Evolutionary conservation across 2,888 invertebrate genomes (phyloP), one percentile per base, ranked within the genome.

Genomic region (Drosophila ezoana): DNA sequence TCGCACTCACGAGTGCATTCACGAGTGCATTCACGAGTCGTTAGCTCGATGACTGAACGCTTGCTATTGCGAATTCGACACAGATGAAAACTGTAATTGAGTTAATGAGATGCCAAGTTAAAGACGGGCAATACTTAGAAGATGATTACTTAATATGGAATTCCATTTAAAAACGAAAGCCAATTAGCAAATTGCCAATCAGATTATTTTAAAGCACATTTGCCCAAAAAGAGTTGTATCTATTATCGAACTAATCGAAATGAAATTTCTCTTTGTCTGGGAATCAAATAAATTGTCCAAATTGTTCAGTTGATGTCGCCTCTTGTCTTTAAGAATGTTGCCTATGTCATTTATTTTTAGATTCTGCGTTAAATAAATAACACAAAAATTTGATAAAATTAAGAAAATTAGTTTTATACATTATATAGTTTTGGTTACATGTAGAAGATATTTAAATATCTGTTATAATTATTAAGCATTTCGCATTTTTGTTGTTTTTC

Each of bases 21-120:
- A 61, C 58, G 59, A 76, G 71, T 62, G 76, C 57, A 61, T 52
- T 75, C 45, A 40, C 44, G 57, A 54, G 20, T 76, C 78, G 63
- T 73, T 78, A 64, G 63, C 47, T 56, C 45, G 35, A 61, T 67
- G 68, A 78, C 41, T 67, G 14, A 47, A 51, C 59, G 56, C 44
- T 68, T 64, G 61, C n/a, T n/a, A 78, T 76, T 56, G 64, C 38
- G 23, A 40, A n/a, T 40, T 13, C 49, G 47, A 59, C 52, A 48
- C 53, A 62, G 47, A 20, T 40, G 43, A 37, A 51, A 62, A 43
- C n/a, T 41, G 32, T 66, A 45, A 62, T 56, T 52, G 41, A 41
- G 9, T 38, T 38, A 48, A 48, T 43, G 3, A 9, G 32, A 20
- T 38, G 13, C 10, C 13, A 32, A 40, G 20, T 18, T 16, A 3